Evolutionary conservation across 2,888 invertebrate species (phyloP).

Genomic region (Helicoverpa assulta): DNA sequence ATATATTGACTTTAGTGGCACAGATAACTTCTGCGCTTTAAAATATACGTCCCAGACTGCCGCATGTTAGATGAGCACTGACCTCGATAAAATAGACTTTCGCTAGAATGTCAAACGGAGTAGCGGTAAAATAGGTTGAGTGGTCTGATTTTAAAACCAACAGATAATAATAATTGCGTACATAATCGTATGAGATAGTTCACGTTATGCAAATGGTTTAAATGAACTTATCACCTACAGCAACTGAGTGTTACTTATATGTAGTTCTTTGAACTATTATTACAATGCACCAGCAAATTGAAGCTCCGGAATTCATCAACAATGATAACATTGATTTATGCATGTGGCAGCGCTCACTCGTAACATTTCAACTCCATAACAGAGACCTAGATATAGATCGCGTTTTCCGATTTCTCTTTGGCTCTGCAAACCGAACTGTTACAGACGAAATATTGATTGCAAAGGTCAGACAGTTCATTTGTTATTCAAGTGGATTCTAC

Average conservation of each 20-base stretch:
- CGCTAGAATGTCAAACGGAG: slow-evolving; percentile 1
- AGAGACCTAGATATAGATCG: slow-evolving; percentile 37
- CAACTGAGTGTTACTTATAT: background rate
- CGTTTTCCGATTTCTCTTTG: slow-evolving; percentile 52
- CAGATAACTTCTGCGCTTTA: slow-evolving; percentile 18
- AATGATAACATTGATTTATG: slow-evolving; percentile 9
- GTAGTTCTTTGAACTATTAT: background rate
- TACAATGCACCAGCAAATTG: background rate
- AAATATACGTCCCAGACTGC: slow-evolving; percentile 5
- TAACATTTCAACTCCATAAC: slow-evolving; percentile 13
- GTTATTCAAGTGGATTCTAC: slow-evolving; percentile 62
- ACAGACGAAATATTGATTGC: slow-evolving; percentile 65
- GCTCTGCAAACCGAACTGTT: slow-evolving; percentile 47
- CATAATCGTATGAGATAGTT: too few species aligned
- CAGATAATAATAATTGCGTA: too few species aligned
- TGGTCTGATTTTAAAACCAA: too few species aligned
- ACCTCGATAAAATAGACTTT: slow-evolving; percentile 10
- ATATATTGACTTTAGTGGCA: slow-evolving; percentile 13
- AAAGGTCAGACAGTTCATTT: slow-evolving; percentile 66
- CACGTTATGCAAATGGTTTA: too few species aligned
- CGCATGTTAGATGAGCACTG: slow-evolving; percentile 11
- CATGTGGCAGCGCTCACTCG: slow-evolving; percentile 4
- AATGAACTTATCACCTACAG: too few species aligned
- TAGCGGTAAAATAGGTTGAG: background rate
- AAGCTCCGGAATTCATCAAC: background rate